phyloP scores from a whole-genome alignment of 2,888 invertebrate species.

The Drosophila anomelani region DNA sequence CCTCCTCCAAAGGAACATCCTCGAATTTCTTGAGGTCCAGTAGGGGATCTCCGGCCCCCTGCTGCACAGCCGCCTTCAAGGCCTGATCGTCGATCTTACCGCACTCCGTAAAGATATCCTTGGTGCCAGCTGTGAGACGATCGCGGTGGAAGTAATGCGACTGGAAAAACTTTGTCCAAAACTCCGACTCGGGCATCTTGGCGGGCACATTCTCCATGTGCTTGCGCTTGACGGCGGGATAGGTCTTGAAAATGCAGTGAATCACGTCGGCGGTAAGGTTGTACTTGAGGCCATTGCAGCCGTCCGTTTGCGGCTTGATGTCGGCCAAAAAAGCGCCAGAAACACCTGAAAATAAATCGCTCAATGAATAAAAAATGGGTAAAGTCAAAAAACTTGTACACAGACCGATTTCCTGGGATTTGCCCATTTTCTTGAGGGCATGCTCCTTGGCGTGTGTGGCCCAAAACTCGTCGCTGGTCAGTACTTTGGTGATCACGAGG shows the following conservation, averaged over 20 bases:
- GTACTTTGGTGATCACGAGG: constrained; percentile 97
- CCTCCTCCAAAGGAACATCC: constrained; percentile 88
- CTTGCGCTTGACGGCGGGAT: constrained; percentile 98
- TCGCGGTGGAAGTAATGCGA: constrained; percentile 99
- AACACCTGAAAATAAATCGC: constrained; percentile 85
- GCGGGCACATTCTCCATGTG: constrained; percentile 98
- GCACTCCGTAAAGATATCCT: constrained; percentile 99
- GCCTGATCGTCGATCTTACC: constrained; percentile 97
- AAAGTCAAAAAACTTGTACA: constrained; percentile 4
- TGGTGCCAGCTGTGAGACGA: constrained; percentile 93
- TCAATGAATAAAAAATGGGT: background rate
- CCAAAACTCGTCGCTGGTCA: constrained; percentile 99
- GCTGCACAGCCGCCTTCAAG: constrained; percentile 90
- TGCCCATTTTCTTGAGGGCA: constrained; percentile 89
- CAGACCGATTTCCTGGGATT: constrained; percentile 93
- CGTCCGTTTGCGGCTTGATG: constrained; percentile 98
- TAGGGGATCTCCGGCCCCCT: constrained; percentile 92
- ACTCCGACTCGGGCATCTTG: constrained; percentile 97
- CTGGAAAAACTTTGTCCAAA: constrained; percentile 99
- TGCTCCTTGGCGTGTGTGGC: constrained; percentile 93
- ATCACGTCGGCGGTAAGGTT: constrained; percentile 98
- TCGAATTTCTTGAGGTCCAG: constrained; percentile 93
- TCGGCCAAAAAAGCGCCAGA: constrained; percentile 94
- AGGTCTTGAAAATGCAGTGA: constrained; percentile 99
- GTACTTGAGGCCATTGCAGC: constrained; percentile 97